Evolutionary conservation across 2,113 vertebrate genomes (phyloP).

Genomic region (Orycteropus afer): DNA sequence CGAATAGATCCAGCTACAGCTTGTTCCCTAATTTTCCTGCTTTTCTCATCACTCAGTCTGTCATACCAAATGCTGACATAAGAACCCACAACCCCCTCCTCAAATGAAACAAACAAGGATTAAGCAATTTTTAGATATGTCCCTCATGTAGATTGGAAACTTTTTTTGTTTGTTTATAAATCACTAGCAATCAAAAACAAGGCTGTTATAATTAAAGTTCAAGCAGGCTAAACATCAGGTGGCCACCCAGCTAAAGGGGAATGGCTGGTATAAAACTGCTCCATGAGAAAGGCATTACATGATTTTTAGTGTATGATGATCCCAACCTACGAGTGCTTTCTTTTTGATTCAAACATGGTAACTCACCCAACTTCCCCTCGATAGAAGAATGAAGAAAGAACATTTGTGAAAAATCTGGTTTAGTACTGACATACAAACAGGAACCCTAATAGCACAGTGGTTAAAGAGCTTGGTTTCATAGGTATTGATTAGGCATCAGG

Average conservation of each 20-base stretch:
- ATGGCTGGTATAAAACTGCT: background rate
- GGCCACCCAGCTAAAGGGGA: background rate
- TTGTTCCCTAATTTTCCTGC: background rate
- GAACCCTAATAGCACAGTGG: no score
- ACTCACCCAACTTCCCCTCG: background rate
- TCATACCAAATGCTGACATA: background rate
- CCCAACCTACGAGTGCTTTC: background rate
- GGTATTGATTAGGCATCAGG: background rate
- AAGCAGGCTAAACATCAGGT: background rate
- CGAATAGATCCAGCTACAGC: background rate
- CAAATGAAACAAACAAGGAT: background rate
- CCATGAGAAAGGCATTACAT: background rate
- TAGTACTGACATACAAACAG: background rate
- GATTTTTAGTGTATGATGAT: background rate
- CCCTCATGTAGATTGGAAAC: background rate
- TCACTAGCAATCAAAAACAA: conserved; percentile 11
- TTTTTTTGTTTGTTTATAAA: background rate
- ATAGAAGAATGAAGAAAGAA: conserved; percentile 32
- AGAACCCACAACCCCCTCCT: background rate
- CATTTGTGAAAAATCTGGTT: background rate
- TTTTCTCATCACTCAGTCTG: background rate
- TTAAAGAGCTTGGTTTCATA: background rate
- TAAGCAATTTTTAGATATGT: background rate
- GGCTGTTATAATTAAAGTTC: background rate
- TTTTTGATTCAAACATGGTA: conserved; percentile 23